Conservation (phyloP, 2,797 vertebrate genomes). For the Sebastes matsubarae region DNA sequence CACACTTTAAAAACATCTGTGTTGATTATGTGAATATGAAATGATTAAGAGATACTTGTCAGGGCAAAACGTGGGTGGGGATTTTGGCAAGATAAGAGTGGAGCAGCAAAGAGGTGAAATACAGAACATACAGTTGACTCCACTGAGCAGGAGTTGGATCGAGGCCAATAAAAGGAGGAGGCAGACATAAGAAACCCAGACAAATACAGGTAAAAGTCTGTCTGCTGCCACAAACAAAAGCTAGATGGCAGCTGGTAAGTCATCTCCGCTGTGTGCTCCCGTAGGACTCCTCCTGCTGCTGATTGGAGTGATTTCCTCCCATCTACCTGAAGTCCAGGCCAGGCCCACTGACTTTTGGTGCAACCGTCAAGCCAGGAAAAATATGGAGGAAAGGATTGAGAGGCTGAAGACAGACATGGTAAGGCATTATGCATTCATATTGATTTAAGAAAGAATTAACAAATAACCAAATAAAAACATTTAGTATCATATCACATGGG, state of each 20-base stretch:
- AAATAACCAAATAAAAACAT: not conserved
- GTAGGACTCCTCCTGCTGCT: slow-evolving; percentile 70
- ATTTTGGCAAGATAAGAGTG: not conserved
- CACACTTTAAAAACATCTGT: not conserved
- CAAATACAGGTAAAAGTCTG: not conserved
- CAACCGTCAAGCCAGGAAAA: not conserved
- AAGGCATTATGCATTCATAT: slow-evolving; percentile 3
- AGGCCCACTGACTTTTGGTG: slow-evolving; percentile 62
- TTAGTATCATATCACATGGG: not conserved
- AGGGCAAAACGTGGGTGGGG: not conserved
- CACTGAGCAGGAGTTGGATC: not conserved
- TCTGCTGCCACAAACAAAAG: not conserved
- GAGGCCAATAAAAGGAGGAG: not conserved
- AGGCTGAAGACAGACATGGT: slow-evolving; percentile 50
- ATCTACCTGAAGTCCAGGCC: slow-evolving; percentile 42
- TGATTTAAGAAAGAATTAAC: not conserved
- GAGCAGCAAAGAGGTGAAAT: not conserved
- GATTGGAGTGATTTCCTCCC: slow-evolving; percentile 54
- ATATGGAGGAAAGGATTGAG: not conserved
- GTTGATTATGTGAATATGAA: fast-evolving
- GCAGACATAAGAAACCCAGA: not conserved
- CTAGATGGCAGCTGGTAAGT: slow-evolving; percentile 29
- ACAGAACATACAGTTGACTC: not conserved
- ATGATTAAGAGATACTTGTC: not conserved
- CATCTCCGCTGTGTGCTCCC: slow-evolving; percentile 10